Evolutionary conservation across 1,140 invertebrate genomes (phyloP).

Genomic region (Conus ventricosus): DNA sequence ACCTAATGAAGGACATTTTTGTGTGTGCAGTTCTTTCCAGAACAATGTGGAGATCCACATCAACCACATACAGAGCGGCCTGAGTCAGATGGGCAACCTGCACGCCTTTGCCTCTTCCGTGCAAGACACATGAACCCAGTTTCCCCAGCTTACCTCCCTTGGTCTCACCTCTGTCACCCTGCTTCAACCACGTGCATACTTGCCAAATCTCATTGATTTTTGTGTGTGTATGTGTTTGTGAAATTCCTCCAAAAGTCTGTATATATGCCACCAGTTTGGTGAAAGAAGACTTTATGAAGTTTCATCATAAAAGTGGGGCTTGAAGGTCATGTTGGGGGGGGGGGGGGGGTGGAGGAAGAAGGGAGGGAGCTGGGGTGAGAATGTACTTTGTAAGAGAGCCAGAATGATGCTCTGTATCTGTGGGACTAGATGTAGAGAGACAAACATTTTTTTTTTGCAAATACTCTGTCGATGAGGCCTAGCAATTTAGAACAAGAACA

Average conservation of each 20-base stretch:
- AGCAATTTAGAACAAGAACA: too few species aligned
- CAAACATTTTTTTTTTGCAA: too few species aligned
- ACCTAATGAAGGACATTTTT: background rate
- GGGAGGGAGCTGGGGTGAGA: too few species aligned
- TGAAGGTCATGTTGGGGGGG: too few species aligned
- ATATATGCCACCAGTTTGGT: too few species aligned
- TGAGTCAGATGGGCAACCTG: slow-evolving; percentile 81
- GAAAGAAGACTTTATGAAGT: background rate
- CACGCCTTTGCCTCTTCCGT: slow-evolving; percentile 69
- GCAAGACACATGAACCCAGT: background rate
- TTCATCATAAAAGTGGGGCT: too few species aligned
- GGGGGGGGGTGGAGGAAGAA: too few species aligned
- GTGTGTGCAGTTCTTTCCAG: slow-evolving; percentile 83
- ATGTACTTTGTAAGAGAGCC: too few species aligned
- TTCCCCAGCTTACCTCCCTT: background rate
- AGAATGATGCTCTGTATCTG: too few species aligned
- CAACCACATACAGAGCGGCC: slow-evolving; percentile 91
- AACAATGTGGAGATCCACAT: slow-evolving; percentile 93
- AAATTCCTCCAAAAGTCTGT: background rate
- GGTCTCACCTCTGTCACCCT: background rate
- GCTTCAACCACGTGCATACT: background rate
- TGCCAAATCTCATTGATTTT: background rate
- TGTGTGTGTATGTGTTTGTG: background rate
- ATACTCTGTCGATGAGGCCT: too few species aligned
- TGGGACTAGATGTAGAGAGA: too few species aligned